phyloP scores from a whole-genome alignment of 2,888 invertebrate species.

The Timema podura region DNA sequence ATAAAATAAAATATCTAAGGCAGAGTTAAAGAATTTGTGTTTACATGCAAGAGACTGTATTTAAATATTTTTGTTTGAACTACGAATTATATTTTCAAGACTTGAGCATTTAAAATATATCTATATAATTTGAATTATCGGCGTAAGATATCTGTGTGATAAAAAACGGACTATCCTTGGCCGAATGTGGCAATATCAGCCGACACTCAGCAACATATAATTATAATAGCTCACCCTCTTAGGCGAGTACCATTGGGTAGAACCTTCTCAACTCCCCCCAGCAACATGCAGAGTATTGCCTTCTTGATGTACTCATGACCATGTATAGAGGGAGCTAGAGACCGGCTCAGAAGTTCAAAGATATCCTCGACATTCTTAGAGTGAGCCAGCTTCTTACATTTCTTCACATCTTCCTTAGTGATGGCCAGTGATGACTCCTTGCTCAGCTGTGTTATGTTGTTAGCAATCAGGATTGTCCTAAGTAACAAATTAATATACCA shows the following conservation, averaged over 20 bases:
- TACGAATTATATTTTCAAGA: too few species aligned
- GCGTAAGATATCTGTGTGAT: too few species aligned
- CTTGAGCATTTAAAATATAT: too few species aligned
- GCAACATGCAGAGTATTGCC: slow-evolving; percentile 87
- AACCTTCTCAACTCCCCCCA: slow-evolving; percentile 94
- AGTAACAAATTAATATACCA: slow-evolving; percentile 1
- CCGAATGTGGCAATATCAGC: too few species aligned
- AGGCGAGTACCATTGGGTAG: slow-evolving; percentile 87
- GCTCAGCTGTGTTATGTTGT: slow-evolving; percentile 83
- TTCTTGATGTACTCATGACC: slow-evolving; percentile 96
- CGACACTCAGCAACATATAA: background rate
- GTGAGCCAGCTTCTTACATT: slow-evolving; percentile 78
- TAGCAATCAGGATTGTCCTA: slow-evolving; percentile 90
- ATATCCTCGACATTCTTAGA: slow-evolving; percentile 65
- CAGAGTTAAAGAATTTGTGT: too few species aligned
- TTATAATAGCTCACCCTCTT: slow-evolving; percentile 59
- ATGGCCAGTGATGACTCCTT: slow-evolving; percentile 79
- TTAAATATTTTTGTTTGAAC: too few species aligned
- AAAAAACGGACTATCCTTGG: too few species aligned
- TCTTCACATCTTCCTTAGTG: slow-evolving; percentile 80
- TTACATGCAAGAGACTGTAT: too few species aligned
- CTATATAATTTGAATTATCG: too few species aligned
- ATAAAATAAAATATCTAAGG: too few species aligned
- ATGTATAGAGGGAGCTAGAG: slow-evolving; percentile 96
- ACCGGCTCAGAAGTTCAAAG: slow-evolving; percentile 84